These are phyloP conservation scores for Nothocercus nigrocapillus DNA, from an alignment of 2,113 vertebrate species.

Conservation along the genomic window DNA sequence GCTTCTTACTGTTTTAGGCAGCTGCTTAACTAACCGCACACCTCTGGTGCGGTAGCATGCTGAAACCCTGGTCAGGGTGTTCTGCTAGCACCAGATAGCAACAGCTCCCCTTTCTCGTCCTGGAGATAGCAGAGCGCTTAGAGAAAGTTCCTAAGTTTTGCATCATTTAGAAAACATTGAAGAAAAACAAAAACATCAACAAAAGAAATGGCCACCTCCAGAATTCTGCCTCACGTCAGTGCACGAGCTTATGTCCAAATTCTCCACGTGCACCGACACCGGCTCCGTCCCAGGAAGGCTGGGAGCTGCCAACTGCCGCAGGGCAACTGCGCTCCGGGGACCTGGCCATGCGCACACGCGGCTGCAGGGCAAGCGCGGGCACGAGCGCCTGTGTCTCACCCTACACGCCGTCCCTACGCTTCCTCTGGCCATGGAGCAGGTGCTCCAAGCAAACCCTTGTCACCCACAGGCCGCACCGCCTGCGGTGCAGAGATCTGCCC, in stretches of 20 bases:
- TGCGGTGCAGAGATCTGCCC: too few relatives aligned
- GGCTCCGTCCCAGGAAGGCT: accelerated
- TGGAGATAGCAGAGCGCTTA: neutral
- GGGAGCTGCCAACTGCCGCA: neutral
- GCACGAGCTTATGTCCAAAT: neutral
- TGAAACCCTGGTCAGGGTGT: neutral
- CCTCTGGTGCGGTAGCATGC: neutral
- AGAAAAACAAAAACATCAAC: too few relatives aligned
- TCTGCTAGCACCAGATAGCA: neutral
- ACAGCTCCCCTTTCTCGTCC: neutral
- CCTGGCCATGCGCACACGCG: too few relatives aligned
- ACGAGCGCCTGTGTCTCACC: neutral
- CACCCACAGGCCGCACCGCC: accelerated
- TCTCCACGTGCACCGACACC: accelerated
- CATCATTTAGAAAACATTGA: neutral
- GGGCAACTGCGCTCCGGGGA: neutral
- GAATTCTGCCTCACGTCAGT: neutral
- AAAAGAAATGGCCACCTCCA: neutral
- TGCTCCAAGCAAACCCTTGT: neutral
- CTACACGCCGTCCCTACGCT: accelerated
- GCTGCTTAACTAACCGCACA: neutral
- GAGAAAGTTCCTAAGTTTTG: neutral
- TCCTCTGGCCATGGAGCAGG: neutral
- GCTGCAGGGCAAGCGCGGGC: too few relatives aligned
- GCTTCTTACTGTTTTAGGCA: neutral